Evolutionary conservation across 2,797 vertebrate species (phyloP).

Genomic region (Onychomys leucogaster): DNA sequence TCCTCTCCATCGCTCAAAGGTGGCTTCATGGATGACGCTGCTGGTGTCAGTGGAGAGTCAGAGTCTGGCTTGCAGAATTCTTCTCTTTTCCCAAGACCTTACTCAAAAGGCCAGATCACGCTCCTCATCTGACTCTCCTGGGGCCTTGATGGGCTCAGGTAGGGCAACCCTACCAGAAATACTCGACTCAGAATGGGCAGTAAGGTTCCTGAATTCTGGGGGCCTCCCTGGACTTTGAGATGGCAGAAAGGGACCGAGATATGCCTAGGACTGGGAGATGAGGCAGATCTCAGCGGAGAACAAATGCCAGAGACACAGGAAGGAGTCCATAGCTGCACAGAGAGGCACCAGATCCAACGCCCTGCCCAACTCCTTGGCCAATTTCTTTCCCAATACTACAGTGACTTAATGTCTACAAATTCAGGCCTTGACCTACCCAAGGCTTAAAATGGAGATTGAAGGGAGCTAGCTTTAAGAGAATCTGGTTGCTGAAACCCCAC

Average conservation of each 20-base stretch:
- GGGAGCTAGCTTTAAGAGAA: not conserved
- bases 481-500: not conserved
- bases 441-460: not conserved
- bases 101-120: not conserved
- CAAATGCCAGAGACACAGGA: slow-evolving; percentile 2
- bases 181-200: not conserved
- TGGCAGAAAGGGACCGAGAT: not conserved
- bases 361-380: not conserved
- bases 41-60: not conserved
- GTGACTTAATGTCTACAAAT: not conserved
- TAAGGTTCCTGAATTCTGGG: not conserved
- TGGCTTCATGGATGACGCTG: not conserved
- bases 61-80: not conserved
- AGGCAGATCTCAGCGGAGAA: not conserved
- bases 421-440: slow-evolving; percentile 15
- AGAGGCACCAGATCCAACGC: not conserved
- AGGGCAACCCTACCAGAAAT: not conserved
- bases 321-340: not conserved
- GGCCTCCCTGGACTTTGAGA: not conserved
- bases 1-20: slow-evolving; percentile 25
- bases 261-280: not conserved
- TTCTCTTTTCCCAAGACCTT: not conserved
- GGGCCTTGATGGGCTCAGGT: not conserved
- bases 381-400: slow-evolving; percentile 19
- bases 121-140: not conserved